These are phyloP conservation scores for Pachypeltis micranthus DNA, from an alignment of 1,140 invertebrate species.

Conservation along the genomic window DNA sequence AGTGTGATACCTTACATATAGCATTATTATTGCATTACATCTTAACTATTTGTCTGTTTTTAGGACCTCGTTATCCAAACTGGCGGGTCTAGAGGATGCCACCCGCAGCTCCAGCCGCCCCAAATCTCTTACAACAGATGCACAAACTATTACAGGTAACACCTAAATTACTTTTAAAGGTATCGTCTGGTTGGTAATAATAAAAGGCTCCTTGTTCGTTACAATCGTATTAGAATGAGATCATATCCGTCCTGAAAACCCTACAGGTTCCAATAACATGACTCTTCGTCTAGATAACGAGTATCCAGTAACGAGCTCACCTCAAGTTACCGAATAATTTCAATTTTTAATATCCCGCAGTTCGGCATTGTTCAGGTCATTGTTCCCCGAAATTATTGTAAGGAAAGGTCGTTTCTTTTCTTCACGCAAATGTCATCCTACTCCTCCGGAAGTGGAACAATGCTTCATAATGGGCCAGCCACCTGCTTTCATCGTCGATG, in stretches of 20 bases:
- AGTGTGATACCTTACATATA: too few species aligned
- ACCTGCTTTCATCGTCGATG: too few species aligned
- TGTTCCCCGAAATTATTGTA: too few species aligned
- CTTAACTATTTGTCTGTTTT: not conserved
- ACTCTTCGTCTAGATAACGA: not conserved
- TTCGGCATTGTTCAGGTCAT: too few species aligned
- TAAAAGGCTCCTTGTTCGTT: not conserved
- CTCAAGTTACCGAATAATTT: too few species aligned
- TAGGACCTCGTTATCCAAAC: conserved; percentile 16
- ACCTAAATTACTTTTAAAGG: not conserved
- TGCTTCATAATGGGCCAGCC: too few species aligned
- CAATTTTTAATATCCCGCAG: too few species aligned
- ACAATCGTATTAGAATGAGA: not conserved
- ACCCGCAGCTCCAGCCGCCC: conserved; percentile 12
- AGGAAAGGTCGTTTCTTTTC: too few species aligned
- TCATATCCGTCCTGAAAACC: not conserved
- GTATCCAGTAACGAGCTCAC: too few species aligned
- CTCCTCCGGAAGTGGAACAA: too few species aligned
- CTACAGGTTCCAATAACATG: not conserved
- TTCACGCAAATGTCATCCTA: too few species aligned
- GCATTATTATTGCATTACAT: too few species aligned
- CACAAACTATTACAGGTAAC: conserved; percentile 24
- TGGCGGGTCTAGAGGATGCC: conserved; percentile 23
- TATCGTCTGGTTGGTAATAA: not conserved
- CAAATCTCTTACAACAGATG: conserved; percentile 18